These are phyloP conservation scores for Fringilla coelebs DNA, from an alignment of 2,797 vertebrate species.

Conservation along the genomic window DNA sequence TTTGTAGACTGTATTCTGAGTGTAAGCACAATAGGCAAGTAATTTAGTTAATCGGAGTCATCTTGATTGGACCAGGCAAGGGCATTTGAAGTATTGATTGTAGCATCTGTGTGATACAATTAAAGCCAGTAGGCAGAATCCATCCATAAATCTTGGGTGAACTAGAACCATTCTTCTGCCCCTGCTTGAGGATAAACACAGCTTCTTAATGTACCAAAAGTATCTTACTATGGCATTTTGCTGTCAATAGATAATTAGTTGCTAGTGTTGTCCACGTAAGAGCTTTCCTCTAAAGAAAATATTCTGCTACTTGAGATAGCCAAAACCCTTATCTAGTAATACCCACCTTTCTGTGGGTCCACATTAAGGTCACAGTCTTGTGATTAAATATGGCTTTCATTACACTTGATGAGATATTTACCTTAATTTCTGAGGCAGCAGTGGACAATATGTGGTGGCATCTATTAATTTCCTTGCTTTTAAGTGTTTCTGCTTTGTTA, in stretches of 20 bases:
- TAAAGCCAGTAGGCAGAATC: slow-evolving; percentile 29
- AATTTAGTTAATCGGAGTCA: slow-evolving; percentile 44
- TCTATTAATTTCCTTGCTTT: slow-evolving; percentile 37
- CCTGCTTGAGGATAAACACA: slow-evolving; percentile 6
- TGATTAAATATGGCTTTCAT: slow-evolving; percentile 25
- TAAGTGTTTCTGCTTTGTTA: slow-evolving; percentile 20
- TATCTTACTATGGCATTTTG: not conserved
- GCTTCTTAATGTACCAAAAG: not conserved
- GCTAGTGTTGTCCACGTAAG: not conserved
- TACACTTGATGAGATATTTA: slow-evolving; percentile 6
- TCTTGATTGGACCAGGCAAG: slow-evolving; percentile 42
- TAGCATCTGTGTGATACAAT: slow-evolving; percentile 21
- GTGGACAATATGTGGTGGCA: not conserved
- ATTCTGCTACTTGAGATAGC: not conserved
- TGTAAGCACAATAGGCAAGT: slow-evolving; percentile 4
- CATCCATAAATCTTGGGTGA: slow-evolving; percentile 35
- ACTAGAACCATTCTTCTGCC: slow-evolving; percentile 8
- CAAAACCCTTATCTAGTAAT: not conserved
- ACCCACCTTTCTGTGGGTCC: not conserved
- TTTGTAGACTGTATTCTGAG: not conserved
- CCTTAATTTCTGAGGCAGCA: slow-evolving; percentile 1
- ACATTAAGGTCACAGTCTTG: not conserved
- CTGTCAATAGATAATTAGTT: slow-evolving; percentile 26
- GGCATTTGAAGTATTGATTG: slow-evolving; percentile 52
- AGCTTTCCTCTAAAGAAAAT: not conserved